Conservation (phyloP, 2,113 vertebrate genomes). For the Terrapene triunguis region DNA sequence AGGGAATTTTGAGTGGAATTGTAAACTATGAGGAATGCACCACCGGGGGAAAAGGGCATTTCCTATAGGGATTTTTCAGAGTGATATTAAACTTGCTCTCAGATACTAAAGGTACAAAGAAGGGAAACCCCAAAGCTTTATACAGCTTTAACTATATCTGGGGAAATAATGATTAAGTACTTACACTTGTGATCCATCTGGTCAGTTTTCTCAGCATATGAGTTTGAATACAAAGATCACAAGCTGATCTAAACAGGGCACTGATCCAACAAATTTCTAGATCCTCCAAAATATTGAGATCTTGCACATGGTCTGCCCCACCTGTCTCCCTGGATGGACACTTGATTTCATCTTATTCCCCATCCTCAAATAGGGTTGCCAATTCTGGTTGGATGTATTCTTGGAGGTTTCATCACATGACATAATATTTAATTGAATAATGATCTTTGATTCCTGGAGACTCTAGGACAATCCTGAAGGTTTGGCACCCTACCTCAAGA, state of each 20-base stretch:
- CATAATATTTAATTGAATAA: no score
- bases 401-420: no score
- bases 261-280: not conserved
- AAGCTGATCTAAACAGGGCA: constrained; percentile 14
- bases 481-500: constrained; percentile 30
- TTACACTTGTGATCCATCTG: constrained; percentile 11
- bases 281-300: constrained; percentile 48
- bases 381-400: no score
- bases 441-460: no score
- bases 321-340: constrained; percentile 51
- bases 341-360: constrained; percentile 18
- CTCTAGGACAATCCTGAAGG: no score
- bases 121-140: constrained; percentile 48
- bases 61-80: constrained; percentile 39
- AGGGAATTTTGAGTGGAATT: constrained; percentile 40
- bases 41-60: constrained; percentile 35
- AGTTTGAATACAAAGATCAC: constrained; percentile 11
- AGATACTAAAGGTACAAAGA: constrained; percentile 12
- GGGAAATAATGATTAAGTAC: constrained; percentile 13
- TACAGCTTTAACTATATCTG: not conserved
- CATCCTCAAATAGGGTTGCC: constrained; percentile 18
- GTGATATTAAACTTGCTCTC: constrained; percentile 34
- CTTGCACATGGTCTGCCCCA: constrained; percentile 49
- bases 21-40: not conserved
- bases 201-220: not conserved